phyloP scores from a whole-genome alignment of 2,888 invertebrate genomes.

The Agrotis exclamationis region DNA sequence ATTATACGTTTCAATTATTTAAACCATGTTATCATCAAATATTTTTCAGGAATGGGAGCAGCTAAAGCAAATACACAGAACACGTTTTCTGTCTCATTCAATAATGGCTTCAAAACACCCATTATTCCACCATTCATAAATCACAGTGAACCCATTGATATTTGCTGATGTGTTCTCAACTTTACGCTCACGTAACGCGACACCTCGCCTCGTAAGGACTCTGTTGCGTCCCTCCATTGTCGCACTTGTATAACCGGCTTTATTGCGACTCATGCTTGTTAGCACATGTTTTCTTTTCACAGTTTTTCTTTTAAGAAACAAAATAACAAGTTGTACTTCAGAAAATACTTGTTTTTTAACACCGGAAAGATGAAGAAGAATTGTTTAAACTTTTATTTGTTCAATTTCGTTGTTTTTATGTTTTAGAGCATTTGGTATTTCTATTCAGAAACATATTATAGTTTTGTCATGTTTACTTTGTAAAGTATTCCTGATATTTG shows the following conservation, averaged over 20 bases:
- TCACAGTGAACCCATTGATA: constrained; percentile 27
- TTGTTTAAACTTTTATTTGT: constrained; percentile 26
- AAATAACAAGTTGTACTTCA: constrained; percentile 20
- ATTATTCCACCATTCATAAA: constrained; percentile 30
- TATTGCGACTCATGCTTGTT: constrained; percentile 58
- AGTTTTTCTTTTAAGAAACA: constrained; percentile 32
- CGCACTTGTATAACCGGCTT: constrained; percentile 73
- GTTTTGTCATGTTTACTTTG: constrained; percentile 59
- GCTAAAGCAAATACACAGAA: constrained; percentile 22
- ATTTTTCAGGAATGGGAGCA: constrained; percentile 29
- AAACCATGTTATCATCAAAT: constrained; percentile 33
- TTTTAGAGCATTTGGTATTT: constrained; percentile 26
- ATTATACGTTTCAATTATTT: constrained; percentile 22
- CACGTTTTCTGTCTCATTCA: constrained; percentile 45
- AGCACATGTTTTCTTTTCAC: constrained; percentile 43
- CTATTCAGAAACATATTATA: constrained; percentile 32
- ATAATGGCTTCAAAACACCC: constrained; percentile 25
- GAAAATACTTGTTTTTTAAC: constrained; percentile 16
- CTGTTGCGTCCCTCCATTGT: constrained; percentile 69
- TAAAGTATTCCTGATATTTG: constrained; percentile 54
- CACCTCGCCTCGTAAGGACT: constrained; percentile 63
- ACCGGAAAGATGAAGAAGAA: constrained; percentile 6
- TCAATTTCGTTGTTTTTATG: constrained; percentile 26
- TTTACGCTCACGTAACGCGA: constrained; percentile 63
- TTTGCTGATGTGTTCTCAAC: constrained; percentile 40